Percentiles rank a stretch among this genome's conserved stretches.
Evolutionary conservation across 2,113 vertebrate species (phyloP).

Genomic region (Lethenteron reissneri): DNA sequence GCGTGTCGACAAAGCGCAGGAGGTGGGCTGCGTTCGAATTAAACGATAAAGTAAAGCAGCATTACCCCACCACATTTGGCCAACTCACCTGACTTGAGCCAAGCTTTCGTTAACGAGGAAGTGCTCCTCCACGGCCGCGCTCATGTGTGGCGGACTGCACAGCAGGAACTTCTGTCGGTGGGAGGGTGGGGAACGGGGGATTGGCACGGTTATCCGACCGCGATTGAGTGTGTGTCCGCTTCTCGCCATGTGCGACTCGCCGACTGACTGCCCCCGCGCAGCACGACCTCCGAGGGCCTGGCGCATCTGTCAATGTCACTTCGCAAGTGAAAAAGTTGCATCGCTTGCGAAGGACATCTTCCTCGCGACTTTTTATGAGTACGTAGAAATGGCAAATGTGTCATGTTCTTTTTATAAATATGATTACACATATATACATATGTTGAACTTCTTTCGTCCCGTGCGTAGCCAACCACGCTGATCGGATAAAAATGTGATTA

Average conservation of each 20-base stretch:
- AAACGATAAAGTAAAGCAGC: too few relatives aligned
- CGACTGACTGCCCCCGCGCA: background rate
- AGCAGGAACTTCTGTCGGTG: slow-evolving; percentile 28
- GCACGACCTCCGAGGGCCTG: background rate
- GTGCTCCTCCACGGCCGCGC: slow-evolving; percentile 34
- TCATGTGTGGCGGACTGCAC: slow-evolving; percentile 37
- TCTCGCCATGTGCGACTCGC: background rate
- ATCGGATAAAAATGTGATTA: too few relatives aligned
- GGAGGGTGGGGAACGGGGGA: background rate
- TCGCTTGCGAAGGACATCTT: background rate
- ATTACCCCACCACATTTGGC: too few relatives aligned
- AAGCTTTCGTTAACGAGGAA: slow-evolving; percentile 41
- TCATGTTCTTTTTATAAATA: too few relatives aligned
- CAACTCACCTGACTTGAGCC: slow-evolving; percentile 31
- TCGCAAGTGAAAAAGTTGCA: background rate
- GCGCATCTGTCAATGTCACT: background rate
- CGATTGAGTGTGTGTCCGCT: background rate
- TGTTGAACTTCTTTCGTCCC: too few relatives aligned
- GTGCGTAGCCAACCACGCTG: too few relatives aligned
- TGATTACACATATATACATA: too few relatives aligned
- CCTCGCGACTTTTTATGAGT: background rate
- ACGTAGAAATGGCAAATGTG: background rate
- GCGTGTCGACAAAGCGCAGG: too few relatives aligned
- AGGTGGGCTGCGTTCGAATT: too few relatives aligned
- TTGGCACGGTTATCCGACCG: background rate